Base-by-base conservation (phyloP, 64 coral and sea anemone species). In the Porites australiensis region DNA sequence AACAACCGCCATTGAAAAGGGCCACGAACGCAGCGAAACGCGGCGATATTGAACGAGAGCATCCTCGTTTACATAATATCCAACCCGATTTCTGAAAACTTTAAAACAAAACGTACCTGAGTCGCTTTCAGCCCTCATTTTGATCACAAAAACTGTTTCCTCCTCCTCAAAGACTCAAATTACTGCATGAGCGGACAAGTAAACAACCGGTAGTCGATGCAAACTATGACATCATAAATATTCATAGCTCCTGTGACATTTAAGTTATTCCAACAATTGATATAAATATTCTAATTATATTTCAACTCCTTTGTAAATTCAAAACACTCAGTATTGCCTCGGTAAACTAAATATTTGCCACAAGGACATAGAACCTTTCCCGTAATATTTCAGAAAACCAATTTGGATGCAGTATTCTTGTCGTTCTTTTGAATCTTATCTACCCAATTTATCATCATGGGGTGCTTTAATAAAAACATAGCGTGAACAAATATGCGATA, bases 101-200 rank as follows among this genome's bases (percentile, higher is more conserved):
- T 19, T 43, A 52, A 69, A 37, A 3, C 13, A 52, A 69, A n/a
- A 12, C 81, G n/a, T 84, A 84, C 81, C 81, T 51, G 47, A 47
- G 47, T 84, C 81, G 63, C 81, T 84, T 69, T 84, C 81, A 7
- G 81, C 81, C 81, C 52, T 84, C 81, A 64, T 68, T 14, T 19
- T n/a, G 4, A 3, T 65, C 16, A 50, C 61, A 84, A 68, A 11
- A 37, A 10, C 13, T 18, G 44, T n/a, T 14, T 50, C 13, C 50
- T 13, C 12, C 13, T 4, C 50, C 44, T 13, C 18, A 4, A 76
- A 45, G 73, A 37, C 27, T 15, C 13, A 51, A 76, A 50, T 16
- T 76, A 0, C 73, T 76, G 73, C 73, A 76, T 50, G 2, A 76
- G 13, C 72, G 16, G 48, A 19, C 44, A 50, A 8, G 43, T 51